Evolutionary conservation across 2,888 invertebrate genomes (phyloP).

Genomic region (Drosophila melanocephala): DNA sequence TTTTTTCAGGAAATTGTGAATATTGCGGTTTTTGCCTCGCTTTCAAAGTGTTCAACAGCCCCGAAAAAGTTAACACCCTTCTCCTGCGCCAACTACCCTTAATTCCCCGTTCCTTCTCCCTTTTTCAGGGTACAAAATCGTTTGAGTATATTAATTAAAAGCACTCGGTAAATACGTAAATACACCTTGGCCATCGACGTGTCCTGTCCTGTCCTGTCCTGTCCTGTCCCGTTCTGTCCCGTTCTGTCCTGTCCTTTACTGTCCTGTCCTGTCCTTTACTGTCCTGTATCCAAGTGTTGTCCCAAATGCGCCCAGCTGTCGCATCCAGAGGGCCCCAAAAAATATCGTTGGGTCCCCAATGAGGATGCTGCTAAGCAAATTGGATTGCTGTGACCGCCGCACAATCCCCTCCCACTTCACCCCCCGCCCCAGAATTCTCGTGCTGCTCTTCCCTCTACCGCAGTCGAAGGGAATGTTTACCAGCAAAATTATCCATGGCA

Average conservation of each 20-base stretch:
- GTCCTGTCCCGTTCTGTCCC: not conserved
- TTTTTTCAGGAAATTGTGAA: slow-evolving; percentile 26
- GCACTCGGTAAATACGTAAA: slow-evolving; percentile 61
- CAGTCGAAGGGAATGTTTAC: slow-evolving; percentile 23
- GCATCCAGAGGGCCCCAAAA: slow-evolving; percentile 31
- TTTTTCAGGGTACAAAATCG: slow-evolving; percentile 60
- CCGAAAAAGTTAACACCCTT: slow-evolving; percentile 37
- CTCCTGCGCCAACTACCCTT: not conserved
- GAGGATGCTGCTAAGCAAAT: slow-evolving; percentile 50
- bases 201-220: not conserved
- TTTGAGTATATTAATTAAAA: slow-evolving; percentile 80
- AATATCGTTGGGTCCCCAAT: slow-evolving; percentile 17
- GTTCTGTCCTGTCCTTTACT: not conserved
- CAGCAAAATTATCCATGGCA: slow-evolving; percentile 58
- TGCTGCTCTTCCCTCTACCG: not conserved
- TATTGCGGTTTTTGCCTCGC: slow-evolving; percentile 49
- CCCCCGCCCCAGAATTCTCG: not conserved
- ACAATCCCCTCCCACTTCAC: not conserved
- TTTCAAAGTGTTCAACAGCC: slow-evolving; percentile 25
- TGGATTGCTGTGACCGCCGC: slow-evolving; percentile 41
- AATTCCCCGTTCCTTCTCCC: not conserved
- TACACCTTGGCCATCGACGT: slow-evolving; percentile 12
- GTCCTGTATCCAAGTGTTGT: slow-evolving; percentile 18
- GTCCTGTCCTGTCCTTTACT: not conserved
- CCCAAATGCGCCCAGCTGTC: slow-evolving; percentile 53